phyloP scores from a whole-genome alignment of 2,888 invertebrate species.

The Drosophila engyochracea region DNA sequence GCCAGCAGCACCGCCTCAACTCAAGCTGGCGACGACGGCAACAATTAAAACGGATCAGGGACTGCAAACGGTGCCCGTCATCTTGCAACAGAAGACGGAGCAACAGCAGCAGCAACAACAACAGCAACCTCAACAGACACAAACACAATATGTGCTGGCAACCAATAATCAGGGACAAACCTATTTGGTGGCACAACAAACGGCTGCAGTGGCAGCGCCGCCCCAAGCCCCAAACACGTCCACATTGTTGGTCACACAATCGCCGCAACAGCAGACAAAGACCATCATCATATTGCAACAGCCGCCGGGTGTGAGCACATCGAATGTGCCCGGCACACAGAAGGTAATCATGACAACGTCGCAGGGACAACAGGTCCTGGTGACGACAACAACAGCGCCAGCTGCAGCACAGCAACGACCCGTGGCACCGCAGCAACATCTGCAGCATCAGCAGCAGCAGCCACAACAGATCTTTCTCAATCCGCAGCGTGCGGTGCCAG shows the following conservation, averaged over 20 bases:
- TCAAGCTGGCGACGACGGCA: slow-evolving; percentile 83
- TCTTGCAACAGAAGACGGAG: slow-evolving; percentile 80
- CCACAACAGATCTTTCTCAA: slow-evolving; percentile 63
- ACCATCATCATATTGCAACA: slow-evolving; percentile 91
- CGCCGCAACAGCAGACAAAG: slow-evolving; percentile 89
- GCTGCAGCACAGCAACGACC: slow-evolving; percentile 54
- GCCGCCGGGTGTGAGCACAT: slow-evolving; percentile 82
- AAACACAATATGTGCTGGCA: slow-evolving; percentile 85
- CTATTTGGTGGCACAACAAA: slow-evolving; percentile 89
- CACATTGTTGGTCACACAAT: slow-evolving; percentile 89
- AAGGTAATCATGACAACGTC: slow-evolving; percentile 88
- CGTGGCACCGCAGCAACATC: slow-evolving; percentile 16
- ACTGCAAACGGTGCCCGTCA: slow-evolving; percentile 84
- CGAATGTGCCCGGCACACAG: slow-evolving; percentile 82
- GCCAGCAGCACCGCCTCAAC: slow-evolving; percentile 46
- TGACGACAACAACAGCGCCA: slow-evolving; percentile 84
- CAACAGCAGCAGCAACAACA: slow-evolving; percentile 36
- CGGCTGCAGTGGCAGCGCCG: slow-evolving; percentile 86
- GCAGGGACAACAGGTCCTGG: slow-evolving; percentile 89
- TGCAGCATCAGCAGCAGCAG: slow-evolving; percentile 36
- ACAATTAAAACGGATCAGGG: slow-evolving; percentile 85
- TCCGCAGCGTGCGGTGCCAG: slow-evolving; percentile 61
- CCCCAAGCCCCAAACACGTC: slow-evolving; percentile 85
- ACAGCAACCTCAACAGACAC: slow-evolving; percentile 78
- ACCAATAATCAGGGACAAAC: slow-evolving; percentile 87